phyloP scores from a whole-genome alignment of 2,888 invertebrate species.

The Bugula neritina region DNA sequence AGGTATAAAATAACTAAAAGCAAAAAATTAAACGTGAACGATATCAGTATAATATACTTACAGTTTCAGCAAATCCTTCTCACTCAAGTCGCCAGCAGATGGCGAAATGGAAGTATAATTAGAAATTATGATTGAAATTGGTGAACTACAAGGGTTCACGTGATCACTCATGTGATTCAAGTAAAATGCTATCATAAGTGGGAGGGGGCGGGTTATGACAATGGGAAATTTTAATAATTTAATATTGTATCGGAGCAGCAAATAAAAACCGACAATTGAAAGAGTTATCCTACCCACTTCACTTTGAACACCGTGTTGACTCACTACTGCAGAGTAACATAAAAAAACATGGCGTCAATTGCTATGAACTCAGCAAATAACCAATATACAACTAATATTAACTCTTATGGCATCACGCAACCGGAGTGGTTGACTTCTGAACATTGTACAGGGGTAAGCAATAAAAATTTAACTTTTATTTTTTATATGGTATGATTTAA shows the following conservation, averaged over 20 bases:
- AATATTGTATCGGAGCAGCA: too few relatives aligned
- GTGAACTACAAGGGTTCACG: not conserved
- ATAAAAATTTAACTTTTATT: not conserved
- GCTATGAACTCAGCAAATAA: conserved; percentile 19
- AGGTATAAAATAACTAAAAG: too few relatives aligned
- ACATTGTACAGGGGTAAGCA: not conserved
- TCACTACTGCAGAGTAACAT: not conserved
- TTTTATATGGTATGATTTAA: not conserved
- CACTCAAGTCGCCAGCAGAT: too few relatives aligned
- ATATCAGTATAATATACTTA: too few relatives aligned
- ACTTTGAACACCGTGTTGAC: not conserved
- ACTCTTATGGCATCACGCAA: not conserved
- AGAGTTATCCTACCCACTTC: not conserved
- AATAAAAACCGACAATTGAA: too few relatives aligned
- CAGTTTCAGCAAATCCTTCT: too few relatives aligned
- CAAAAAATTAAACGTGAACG: too few relatives aligned
- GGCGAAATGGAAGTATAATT: too few relatives aligned
- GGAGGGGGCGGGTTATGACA: too few relatives aligned
- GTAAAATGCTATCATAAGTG: too few relatives aligned
- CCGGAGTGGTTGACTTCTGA: not conserved
- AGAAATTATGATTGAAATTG: too few relatives aligned
- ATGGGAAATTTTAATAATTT: too few relatives aligned
- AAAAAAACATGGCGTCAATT: conserved; percentile 3
- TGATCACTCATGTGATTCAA: not conserved
- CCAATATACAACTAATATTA: not conserved